Evolutionary conservation across 2,888 invertebrate species (phyloP).

Genomic region (Ommatoiulus sabulosus): DNA sequence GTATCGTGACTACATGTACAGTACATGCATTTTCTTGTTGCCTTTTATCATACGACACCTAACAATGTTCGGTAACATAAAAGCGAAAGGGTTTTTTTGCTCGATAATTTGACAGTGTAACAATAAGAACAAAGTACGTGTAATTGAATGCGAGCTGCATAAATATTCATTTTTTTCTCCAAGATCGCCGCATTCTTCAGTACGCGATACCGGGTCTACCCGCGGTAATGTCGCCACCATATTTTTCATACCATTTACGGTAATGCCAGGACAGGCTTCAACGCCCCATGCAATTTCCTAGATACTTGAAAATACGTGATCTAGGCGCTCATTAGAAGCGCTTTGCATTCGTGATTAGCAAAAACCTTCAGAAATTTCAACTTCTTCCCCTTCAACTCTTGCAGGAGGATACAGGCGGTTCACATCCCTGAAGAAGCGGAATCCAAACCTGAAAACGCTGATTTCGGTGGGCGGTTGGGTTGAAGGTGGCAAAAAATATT

Average conservation of each 20-base stretch:
- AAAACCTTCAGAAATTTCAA: constrained; percentile 15
- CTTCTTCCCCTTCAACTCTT: constrained; percentile 46
- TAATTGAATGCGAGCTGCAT: not conserved
- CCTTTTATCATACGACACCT: not conserved
- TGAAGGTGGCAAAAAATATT: constrained; percentile 61
- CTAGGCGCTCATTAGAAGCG: not conserved
- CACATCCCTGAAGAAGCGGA: constrained; percentile 59
- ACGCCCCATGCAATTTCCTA: not conserved
- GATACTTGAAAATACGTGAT: not conserved
- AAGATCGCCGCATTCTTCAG: not conserved
- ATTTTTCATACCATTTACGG: constrained; percentile 20
- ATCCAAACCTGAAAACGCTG: constrained; percentile 60
- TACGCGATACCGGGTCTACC: not conserved
- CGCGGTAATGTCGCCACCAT: not conserved
- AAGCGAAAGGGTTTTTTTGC: not conserved
- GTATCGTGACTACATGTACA: not conserved
- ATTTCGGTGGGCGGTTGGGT: constrained; percentile 61
- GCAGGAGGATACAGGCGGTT: constrained; percentile 61
- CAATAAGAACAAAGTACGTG: not conserved
- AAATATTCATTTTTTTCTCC: constrained; percentile 20
- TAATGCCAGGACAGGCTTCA: constrained; percentile 11
- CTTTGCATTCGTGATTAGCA: constrained; percentile 27
- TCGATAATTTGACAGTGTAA: not conserved
- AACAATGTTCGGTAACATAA: constrained; percentile 37
- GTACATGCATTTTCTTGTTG: not conserved